Base-by-base conservation (phyloP, 2,797 vertebrate genomes). In the Phyllotis vaccarum region DNA sequence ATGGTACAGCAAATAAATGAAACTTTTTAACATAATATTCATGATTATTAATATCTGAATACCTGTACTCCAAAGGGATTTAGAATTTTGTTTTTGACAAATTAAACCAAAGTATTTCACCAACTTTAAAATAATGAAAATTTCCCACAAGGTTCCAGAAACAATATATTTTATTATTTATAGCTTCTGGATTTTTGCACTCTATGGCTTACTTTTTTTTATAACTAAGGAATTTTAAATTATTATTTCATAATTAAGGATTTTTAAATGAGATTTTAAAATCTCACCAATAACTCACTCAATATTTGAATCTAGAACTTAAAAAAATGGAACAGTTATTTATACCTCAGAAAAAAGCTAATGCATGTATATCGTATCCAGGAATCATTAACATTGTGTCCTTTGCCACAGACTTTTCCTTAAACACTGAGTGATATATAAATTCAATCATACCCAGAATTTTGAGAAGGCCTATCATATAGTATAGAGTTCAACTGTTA, bases 61-160 rank as follows among this genome's bases (percentile, higher is more conserved):
- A 76, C 86, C 64, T 34, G 70, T 16, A 58, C 17, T 90, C 16
- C n/a, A 21, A 87, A 9, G 72, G 90, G 29, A 83, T 91, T 87
- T 85, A 89, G 72, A 82, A 96, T 92, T 94, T 91, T 92, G 7
- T 70, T 96, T 93, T 87, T 92, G 72, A 82, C 72, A 75, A 96
- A 78, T 31, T 40, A 89, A 82, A 13, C 5, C 64, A 86, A 94
- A 94, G 92, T 70, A 56, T 8, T 76, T 86, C 37, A 54, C 37
- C 14, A 60, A 92, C 46, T 93, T 89, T 89, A 91, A 94, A 95
- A 92, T 88, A 40, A 54, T 54, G 90, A 83, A 86, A 66, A 60
- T 89, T 81, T 89, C 54, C 21, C 9, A 72, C 43, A 58, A 49
- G 43, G 21, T 62, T 75, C 52, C 37, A 74, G 17, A 75, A 58